phyloP scores from a whole-genome alignment of 2,797 vertebrate species.

The Garrulus glandarius region DNA sequence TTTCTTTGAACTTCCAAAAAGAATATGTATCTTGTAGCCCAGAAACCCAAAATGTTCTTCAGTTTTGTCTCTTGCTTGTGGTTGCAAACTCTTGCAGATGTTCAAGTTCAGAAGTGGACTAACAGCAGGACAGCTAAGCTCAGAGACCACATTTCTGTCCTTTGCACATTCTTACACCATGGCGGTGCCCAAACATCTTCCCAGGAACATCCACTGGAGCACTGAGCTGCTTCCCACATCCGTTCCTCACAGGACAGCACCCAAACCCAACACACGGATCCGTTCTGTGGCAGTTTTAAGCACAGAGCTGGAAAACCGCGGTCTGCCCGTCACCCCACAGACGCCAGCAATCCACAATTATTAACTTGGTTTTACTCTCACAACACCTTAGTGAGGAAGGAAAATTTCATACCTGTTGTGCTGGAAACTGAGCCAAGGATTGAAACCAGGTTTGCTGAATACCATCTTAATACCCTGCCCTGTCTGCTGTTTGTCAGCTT shows the following conservation, averaged over 20 bases:
- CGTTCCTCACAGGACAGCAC: neutral
- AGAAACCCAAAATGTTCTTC: neutral
- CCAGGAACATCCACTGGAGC: neutral
- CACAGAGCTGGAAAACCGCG: neutral
- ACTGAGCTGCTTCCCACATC: neutral
- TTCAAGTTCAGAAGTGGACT: neutral
- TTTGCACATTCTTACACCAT: fast-evolving
- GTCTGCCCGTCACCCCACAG: neutral
- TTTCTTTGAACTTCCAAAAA: constrained; percentile 26
- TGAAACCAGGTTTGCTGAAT: constrained; percentile 15
- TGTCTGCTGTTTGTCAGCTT: constrained; percentile 28
- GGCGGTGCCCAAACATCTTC: neutral
- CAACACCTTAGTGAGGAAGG: neutral
- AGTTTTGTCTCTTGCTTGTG: neutral
- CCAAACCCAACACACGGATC: neutral
- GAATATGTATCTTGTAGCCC: neutral
- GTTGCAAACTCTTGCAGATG: neutral
- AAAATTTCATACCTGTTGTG: constrained; percentile 52
- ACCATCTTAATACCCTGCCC: neutral
- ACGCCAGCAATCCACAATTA: neutral
- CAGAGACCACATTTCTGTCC: neutral
- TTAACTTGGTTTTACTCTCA: constrained; percentile 15
- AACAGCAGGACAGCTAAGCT: neutral
- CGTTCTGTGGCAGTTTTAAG: neutral
- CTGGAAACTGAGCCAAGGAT: constrained; percentile 25